Conservation (phyloP, 2,797 vertebrate genomes). For the Lacerta bilineata region DNA sequence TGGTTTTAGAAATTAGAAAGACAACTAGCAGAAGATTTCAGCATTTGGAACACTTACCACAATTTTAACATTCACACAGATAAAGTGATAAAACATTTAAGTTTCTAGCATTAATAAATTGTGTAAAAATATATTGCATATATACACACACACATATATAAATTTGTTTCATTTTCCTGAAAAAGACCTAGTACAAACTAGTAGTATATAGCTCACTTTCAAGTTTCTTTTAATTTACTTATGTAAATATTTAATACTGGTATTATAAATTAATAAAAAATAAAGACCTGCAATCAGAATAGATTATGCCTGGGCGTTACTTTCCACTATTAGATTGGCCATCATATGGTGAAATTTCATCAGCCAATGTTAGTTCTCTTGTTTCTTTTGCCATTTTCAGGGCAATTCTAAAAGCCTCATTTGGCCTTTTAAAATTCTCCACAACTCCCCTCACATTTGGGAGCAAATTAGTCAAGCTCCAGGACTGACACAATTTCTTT, state of each 20-base stretch:
- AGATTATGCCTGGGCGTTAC: constrained; percentile 4
- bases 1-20: constrained; percentile 64
- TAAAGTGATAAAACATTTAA: constrained; percentile 73
- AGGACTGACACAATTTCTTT: no score
- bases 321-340: neutral
- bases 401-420: no score
- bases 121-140: constrained; percentile 82
- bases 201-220: constrained; percentile 77
- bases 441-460: no score
- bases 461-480: no score
- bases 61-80: constrained; percentile 71
- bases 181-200: constrained; percentile 78
- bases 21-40: constrained; percentile 65
- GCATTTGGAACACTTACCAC: constrained; percentile 58
- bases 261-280: constrained; percentile 57
- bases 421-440: no score
- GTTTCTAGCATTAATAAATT: constrained; percentile 76
- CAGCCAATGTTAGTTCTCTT: constrained; percentile 28
- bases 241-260: constrained; percentile 72
- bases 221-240: constrained; percentile 77
- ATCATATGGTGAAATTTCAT: constrained; percentile 26
- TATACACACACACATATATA: constrained; percentile 60
- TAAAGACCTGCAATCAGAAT: no score
- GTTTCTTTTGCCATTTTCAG: constrained; percentile 17
- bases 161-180: constrained; percentile 79